Percentiles rank a stretch among this genome's conserved stretches.
phyloP scores from a whole-genome alignment of 2,797 vertebrate genomes.

The Chromis chromis region DNA sequence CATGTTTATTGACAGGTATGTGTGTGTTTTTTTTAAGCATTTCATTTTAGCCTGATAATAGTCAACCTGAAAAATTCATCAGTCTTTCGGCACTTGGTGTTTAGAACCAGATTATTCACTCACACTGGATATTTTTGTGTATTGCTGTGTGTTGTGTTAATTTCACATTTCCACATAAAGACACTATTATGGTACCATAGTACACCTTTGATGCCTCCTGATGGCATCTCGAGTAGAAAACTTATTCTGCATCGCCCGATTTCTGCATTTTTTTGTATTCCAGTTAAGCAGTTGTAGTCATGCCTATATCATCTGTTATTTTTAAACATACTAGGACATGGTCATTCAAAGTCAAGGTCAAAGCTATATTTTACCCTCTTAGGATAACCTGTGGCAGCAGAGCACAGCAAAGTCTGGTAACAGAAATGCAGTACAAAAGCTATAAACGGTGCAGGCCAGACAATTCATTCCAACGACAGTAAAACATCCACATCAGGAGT shows the following conservation, averaged over 20 bases:
- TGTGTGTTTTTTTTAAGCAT: no score
- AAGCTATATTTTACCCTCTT: slow-evolving; percentile 18
- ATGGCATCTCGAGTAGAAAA: background rate
- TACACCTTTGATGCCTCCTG: background rate
- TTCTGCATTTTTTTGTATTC: background rate
- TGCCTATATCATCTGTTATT: slow-evolving; percentile 18
- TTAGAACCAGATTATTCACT: background rate
- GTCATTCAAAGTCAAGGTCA: slow-evolving; percentile 28
- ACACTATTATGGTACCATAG: background rate
- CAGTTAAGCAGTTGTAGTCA: background rate
- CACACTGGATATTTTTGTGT: slow-evolving; percentile 20
- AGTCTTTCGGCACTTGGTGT: background rate
- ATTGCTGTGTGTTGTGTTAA: slow-evolving; percentile 1
- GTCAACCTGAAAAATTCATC: background rate
- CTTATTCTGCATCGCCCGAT: background rate
- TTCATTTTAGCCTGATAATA: background rate
- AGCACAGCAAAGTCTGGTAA: background rate
- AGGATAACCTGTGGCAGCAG: slow-evolving; percentile 11
- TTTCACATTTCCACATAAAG: background rate
- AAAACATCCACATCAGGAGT: no score
- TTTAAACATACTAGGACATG: slow-evolving; percentile 20
- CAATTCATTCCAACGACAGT: background rate
- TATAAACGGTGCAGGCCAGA: background rate
- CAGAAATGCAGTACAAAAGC: background rate
- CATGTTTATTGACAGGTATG: no score